A percentile compares a stretch with the other conserved stretches of the same genome.
phyloP scores from a whole-genome alignment of 2,113 vertebrate genomes.

The Coreoperca whiteheadi region DNA sequence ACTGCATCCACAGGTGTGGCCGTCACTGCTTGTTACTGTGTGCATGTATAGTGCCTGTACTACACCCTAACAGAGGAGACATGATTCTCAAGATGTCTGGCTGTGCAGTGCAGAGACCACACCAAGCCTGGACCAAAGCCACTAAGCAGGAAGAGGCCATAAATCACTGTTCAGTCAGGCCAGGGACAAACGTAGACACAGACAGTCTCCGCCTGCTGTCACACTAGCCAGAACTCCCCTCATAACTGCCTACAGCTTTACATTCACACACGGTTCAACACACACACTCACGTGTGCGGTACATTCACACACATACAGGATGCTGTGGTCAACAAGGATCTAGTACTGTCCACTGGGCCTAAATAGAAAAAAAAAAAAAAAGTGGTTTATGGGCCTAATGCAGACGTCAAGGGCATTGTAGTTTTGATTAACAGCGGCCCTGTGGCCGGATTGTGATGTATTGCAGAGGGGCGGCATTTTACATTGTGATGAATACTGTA shows the following conservation, averaged over 20 bases:
- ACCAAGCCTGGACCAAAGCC: conserved; percentile 57
- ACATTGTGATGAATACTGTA: conserved; percentile 76
- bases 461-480: conserved; percentile 58
- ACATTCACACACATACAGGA: conserved; percentile 20
- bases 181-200: conserved; percentile 45
- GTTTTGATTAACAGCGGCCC: conserved; percentile 76
- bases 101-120: conserved; percentile 54
- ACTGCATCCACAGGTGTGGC: conserved; percentile 24
- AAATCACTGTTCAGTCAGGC: conserved; percentile 60
- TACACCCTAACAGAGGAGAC: conserved; percentile 30
- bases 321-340: conserved; percentile 43
- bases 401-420: conserved; percentile 73
- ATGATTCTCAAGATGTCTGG: conserved; percentile 39
- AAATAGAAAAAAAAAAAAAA: conserved; percentile 36
- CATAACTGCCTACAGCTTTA: conserved; percentile 35
- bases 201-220: conserved; percentile 44
- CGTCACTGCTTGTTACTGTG: conserved; percentile 10
- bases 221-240: conserved; percentile 10
- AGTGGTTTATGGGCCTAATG: conserved; percentile 66
- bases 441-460: conserved; percentile 73
- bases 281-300: neutral
- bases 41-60: conserved; percentile 5
- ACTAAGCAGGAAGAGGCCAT: conserved; percentile 61
- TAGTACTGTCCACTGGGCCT: conserved; percentile 20
- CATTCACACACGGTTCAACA: neutral